A percentile compares a stretch with the other conserved stretches of the same genome.
Conservation (phyloP, 2,888 invertebrate species). For the Hofmannophila pseudospretella region DNA sequence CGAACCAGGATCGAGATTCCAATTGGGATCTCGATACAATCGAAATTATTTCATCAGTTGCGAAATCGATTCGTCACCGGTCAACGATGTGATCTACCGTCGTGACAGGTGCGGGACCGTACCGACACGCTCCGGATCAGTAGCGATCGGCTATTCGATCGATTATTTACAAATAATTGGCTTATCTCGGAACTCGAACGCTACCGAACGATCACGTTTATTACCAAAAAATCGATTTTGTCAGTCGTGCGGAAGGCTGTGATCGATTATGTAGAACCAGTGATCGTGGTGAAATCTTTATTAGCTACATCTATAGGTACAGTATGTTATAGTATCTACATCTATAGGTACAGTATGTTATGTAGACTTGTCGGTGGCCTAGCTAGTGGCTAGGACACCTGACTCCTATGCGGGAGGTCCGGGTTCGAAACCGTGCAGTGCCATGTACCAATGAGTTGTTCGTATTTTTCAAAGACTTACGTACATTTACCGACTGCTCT, state of each 20-base stretch:
- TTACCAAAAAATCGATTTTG: conserved; percentile 53
- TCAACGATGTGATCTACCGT: conserved; percentile 63
- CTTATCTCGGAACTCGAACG: conserved; percentile 37
- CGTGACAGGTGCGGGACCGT: conserved; percentile 55
- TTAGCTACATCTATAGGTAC: conserved; percentile 7
- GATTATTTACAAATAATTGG: conserved; percentile 62
- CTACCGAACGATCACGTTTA: conserved; percentile 51
- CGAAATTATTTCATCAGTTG: conserved; percentile 61
- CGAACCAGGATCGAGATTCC: conserved; percentile 19
- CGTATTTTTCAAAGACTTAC: no score
- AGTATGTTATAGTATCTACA: neutral
- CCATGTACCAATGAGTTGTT: no score
- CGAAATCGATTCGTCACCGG: conserved; percentile 66
- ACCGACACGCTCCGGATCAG: conserved; percentile 47
- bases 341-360: neutral
- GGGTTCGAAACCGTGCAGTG: no score
- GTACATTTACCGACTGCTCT: no score
- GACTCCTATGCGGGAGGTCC: no score
- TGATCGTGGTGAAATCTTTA: conserved; percentile 19
- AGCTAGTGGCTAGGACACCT: no score
- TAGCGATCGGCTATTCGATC: conserved; percentile 50
- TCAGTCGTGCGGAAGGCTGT: conserved; percentile 63
- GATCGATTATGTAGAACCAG: conserved; percentile 29
- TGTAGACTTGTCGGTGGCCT: no score
- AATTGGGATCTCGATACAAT: conserved; percentile 53